A percentile compares a stretch with the other conserved stretches of the same genome.
Evolutionary conservation across 2,888 invertebrate species (phyloP).

Genomic region (Bembecia ichneumoniformis): DNA sequence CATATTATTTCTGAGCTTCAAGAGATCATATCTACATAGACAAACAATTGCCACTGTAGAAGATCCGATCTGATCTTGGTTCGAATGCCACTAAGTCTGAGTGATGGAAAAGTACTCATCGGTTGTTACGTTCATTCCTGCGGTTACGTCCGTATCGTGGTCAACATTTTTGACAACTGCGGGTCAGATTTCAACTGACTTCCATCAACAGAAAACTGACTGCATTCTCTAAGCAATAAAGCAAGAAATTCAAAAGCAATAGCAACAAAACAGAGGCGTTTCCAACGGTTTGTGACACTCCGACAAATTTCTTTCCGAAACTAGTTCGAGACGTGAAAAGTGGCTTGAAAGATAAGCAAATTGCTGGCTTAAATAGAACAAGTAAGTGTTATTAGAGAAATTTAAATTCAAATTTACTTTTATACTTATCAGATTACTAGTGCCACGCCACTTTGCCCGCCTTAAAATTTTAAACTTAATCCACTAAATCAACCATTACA

Average conservation of each 20-base stretch:
- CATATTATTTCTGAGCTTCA: too few species aligned
- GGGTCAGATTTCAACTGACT: not conserved
- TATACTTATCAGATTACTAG: not conserved
- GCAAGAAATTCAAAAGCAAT: not conserved
- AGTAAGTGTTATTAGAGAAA: too few species aligned
- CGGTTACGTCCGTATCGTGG: slow-evolving; percentile 14
- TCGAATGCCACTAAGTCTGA: slow-evolving; percentile 9
- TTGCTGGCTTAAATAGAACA: slow-evolving; percentile 1
- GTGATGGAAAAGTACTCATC: slow-evolving; percentile 14
- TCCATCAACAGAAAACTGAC: not conserved
- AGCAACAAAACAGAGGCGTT: not conserved
- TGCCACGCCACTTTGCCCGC: too few species aligned
- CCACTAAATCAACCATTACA: too few species aligned
- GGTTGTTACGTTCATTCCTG: slow-evolving; percentile 10
- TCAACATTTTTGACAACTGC: slow-evolving; percentile 23
- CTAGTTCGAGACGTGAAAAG: slow-evolving; percentile 1
- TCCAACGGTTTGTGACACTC: slow-evolving; percentile 4
- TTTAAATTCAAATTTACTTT: not conserved
- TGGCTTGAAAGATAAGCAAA: slow-evolving; percentile 6
- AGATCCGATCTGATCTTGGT: not conserved
- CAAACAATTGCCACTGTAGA: too few species aligned
- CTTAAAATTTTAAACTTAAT: too few species aligned
- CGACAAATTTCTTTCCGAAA: slow-evolving; percentile 3
- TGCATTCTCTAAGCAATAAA: not conserved
- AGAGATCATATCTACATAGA: too few species aligned